Evolutionary conservation across 2,888 invertebrate species (phyloP), one percentile per base, ranked within the genome.

Genomic region (Holacanthella duospinosa): DNA sequence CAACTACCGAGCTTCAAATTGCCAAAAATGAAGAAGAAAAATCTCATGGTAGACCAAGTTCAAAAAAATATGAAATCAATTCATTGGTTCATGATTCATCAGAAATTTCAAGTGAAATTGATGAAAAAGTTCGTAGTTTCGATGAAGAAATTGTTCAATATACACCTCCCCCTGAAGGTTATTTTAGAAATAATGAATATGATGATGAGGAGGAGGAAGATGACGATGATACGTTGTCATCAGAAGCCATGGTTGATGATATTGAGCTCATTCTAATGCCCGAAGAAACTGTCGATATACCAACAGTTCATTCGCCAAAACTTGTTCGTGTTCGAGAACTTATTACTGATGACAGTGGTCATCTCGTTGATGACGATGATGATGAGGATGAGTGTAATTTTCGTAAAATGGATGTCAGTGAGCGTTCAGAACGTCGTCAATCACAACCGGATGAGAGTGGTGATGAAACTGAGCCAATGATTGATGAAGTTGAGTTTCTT

Each of bases 261-360:
- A 72, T 72, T 24, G 72, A 72, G 63, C 62, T 72, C 56, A 72
- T 72, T 26, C 59, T 72, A 29, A 70, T 72, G 71, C 72, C 72
- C 9, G 72, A 72, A 60, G 71, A 68, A 62, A 68, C 66, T 29
- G 67, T 67, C 24, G 71, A 71, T 44, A 55, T 72, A 21, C 68
- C 70, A 6, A 55, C 61, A 1, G 66, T 67, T 54, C 55, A 67
- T 44, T 72, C 72, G 6, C 72, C 72, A 3, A 66, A 71, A 66
- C 59, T 72, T 25, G 71, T 72, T 9, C 63, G 71, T 25, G 72
- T 72, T n/a, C 70, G 70, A 57, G 72, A 72, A 68, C 69, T 72
- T 66, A 68, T 66, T n/a, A 61, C 57, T 27, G 62, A 61, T 16
- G 65, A 64, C 16, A 48, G 21, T 21, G 48, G 48, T 4, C 48